Conservation (phyloP, 2,888 invertebrate species). For the Ophonus ardosiacus region DNA sequence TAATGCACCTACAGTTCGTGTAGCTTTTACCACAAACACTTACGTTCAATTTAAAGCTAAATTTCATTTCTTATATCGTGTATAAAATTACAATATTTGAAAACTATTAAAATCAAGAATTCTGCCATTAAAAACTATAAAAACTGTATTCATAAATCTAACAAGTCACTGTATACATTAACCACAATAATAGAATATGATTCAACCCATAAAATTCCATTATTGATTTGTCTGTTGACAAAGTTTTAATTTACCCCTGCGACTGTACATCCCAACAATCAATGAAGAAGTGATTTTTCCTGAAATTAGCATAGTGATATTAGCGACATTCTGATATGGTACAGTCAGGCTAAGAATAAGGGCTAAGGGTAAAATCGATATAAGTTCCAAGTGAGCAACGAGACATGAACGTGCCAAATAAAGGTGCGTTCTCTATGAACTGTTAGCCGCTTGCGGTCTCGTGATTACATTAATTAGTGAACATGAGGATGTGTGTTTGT, state of each 20-base stretch:
- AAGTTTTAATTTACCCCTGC: not conserved
- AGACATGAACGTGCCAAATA: not conserved
- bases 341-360: constrained; percentile 10
- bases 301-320: constrained; percentile 16
- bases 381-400: constrained; percentile 1
- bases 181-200: not conserved
- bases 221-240: not conserved
- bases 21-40: constrained; percentile 26
- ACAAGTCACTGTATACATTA: not conserved
- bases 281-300: constrained; percentile 26
- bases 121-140: not conserved
- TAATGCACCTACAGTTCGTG: not conserved
- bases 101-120: not conserved
- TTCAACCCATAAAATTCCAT: not conserved
- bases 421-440: constrained; percentile 1
- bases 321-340: constrained; percentile 22
- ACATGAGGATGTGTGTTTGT: not conserved
- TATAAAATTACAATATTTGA: not conserved
- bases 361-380: not conserved
- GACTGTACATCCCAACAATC: constrained; percentile 24
- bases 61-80: constrained; percentile 1
- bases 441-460: not conserved
- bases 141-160: not conserved
- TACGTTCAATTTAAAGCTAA: constrained; percentile 16
- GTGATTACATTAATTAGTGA: not conserved